Percentiles rank a stretch among this genome's conserved stretches.
Evolutionary conservation across 2,797 vertebrate genomes (phyloP).

Genomic region (Decapterus maruadsi): DNA sequence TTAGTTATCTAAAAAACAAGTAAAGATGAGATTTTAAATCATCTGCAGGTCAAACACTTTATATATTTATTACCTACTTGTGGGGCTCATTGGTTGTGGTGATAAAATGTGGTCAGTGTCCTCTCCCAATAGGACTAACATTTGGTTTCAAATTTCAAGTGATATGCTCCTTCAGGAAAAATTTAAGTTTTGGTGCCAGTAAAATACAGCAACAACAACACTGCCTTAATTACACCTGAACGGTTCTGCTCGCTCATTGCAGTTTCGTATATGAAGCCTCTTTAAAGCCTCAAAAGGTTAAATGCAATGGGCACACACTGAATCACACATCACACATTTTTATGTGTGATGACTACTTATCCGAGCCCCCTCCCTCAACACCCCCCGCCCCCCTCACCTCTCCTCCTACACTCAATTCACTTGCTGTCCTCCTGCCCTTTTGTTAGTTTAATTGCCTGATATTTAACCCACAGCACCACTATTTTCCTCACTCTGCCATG

Average conservation of each 20-base stretch:
- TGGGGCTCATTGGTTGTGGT: background rate
- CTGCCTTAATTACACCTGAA: slow-evolving; percentile 14
- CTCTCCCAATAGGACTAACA: background rate
- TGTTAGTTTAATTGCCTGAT: slow-evolving; percentile 76
- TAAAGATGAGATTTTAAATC: background rate
- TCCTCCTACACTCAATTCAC: slow-evolving; percentile 22
- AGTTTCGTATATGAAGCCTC: background rate
- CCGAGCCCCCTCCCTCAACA: slow-evolving; percentile 9
- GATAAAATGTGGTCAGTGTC: background rate
- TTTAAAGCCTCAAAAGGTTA: slow-evolving; percentile 16
- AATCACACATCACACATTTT: slow-evolving; percentile 47
- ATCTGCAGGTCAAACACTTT: background rate
- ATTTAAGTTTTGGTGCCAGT: background rate
- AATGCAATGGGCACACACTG: background rate
- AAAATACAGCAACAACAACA: background rate
- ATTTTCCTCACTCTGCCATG: slow-evolving; percentile 49
- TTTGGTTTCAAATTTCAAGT: background rate
- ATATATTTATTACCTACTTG: background rate
- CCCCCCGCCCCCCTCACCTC: slow-evolving; percentile 7
- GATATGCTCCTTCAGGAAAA: background rate
- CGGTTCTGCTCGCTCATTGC: background rate
- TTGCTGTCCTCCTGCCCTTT: slow-evolving; percentile 57
- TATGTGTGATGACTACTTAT: slow-evolving; percentile 42
- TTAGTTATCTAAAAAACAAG: background rate
- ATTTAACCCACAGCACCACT: slow-evolving; percentile 68